A percentile compares a stretch with the other conserved stretches of the same genome.
phyloP scores from a whole-genome alignment of 2,797 vertebrate species.

The Mus minutoides region DNA sequence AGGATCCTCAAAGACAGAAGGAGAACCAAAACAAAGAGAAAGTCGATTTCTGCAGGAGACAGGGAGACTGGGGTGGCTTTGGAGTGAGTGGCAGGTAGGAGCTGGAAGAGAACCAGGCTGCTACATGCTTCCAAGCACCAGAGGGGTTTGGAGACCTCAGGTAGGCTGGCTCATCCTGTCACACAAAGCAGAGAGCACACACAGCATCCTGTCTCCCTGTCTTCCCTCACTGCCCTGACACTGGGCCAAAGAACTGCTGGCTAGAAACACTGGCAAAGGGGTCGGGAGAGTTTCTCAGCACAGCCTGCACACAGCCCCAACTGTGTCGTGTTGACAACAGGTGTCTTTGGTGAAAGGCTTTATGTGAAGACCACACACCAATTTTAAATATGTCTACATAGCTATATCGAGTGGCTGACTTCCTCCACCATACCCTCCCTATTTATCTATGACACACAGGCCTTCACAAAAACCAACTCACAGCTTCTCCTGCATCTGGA shows the following conservation, averaged over 20 bases:
- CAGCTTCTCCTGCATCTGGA: not conserved
- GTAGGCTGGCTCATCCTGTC: not conserved
- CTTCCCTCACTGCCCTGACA: not conserved
- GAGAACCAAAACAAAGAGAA: not conserved
- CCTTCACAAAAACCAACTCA: not conserved
- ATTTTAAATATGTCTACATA: not conserved
- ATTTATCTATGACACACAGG: not conserved
- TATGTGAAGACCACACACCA: not conserved
- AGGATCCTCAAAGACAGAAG: not conserved
- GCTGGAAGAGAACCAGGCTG: not conserved
- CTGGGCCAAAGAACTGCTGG: not conserved
- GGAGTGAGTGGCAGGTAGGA: not conserved
- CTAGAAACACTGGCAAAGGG: not conserved
- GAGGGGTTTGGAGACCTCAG: not conserved
- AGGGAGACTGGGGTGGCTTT: not conserved
- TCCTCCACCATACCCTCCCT: not conserved
- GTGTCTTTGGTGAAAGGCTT: not conserved
- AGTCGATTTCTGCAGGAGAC: rapidly evolving
- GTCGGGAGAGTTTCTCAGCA: not conserved
- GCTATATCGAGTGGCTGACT: not conserved
- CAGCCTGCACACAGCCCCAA: not conserved
- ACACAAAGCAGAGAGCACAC: not conserved
- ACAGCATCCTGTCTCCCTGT: rapidly evolving
- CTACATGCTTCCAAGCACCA: not conserved
- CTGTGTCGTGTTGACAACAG: not conserved